Evolutionary conservation across 2,113 vertebrate species (phyloP).

Genomic region (Catharus bicknelli): DNA sequence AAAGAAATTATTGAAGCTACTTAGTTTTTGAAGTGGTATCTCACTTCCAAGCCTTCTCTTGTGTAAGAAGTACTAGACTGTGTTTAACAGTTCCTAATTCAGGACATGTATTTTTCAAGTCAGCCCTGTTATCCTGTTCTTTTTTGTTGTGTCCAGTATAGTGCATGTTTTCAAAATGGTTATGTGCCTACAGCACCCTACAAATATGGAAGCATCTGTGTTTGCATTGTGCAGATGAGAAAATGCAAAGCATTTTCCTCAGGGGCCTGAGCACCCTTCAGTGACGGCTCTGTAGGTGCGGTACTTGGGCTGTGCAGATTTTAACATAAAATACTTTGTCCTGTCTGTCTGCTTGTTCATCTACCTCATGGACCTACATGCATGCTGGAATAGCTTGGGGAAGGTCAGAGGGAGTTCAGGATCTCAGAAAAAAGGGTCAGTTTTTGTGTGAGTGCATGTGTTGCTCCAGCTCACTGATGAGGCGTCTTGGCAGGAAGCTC

Average conservation of each 20-base stretch:
- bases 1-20: neutral
- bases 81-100: neutral
- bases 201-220: neutral
- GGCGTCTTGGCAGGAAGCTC: slow-evolving; percentile 25
- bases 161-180: neutral
- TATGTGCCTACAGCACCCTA: neutral
- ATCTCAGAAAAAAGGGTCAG: slow-evolving; percentile 51
- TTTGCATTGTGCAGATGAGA: neutral
- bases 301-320: neutral
- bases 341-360: neutral
- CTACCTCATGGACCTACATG: slow-evolving; percentile 22
- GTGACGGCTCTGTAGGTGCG: neutral
- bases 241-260: neutral
- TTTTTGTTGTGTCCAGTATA: neutral
- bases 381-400: slow-evolving; percentile 23
- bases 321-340: neutral
- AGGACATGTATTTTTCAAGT: neutral
- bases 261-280: neutral
- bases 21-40: neutral
- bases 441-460: neutral
- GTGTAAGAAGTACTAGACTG: neutral
- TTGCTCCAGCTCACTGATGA: slow-evolving; percentile 53
- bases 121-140: neutral
- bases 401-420: slow-evolving; percentile 73
- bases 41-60: neutral